Evolutionary conservation across 2,797 vertebrate genomes (phyloP), one percentile per base, ranked within the genome.

Genomic region (Coccyzus lansbergi): DNA sequence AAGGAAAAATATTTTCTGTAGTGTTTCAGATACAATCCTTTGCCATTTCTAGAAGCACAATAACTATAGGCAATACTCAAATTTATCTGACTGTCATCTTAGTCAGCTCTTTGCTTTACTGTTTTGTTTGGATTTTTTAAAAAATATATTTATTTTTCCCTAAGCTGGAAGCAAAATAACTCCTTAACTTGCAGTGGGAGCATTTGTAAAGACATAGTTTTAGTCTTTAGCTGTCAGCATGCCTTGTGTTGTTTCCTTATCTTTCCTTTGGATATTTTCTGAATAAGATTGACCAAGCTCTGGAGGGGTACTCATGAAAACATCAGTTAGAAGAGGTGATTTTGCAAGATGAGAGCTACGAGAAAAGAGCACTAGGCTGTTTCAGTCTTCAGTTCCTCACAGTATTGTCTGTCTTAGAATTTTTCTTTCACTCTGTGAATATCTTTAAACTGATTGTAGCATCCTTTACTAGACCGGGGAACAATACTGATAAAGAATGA

Each of bases 401-500:
- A 67, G 42, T 75, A 59, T 74, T 33, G 60, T 88, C 91, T 90
- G 62, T 60, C 10, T 51, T 83, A 89, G 16, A 48, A 7, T 86
- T 95, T 95, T 92, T 91, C 51, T 90, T 93, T 95, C 60, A 49
- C 42, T 53, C 42, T n/a, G 21, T 55, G 25, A 87, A 84, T 88
- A 64, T 25, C 15, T 81, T 93, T 96, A 63, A 94, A 95, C 70
- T 81, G 69, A 52, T 70, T 88, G 34, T 44, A 72, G 68, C 52
- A n/a, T 95, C 38, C 38, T 38, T 38, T 38, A 38, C 38, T 38
- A 12, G 38, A 38, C 9, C 9, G 9, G 38, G 38, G 38, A 38
- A 38, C 38, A 38, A 38, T 38, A 38, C 9, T 38, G 38, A 38
- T 12, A 38, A 38, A 38, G 38, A 38, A 38, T 38, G 38, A 38